A percentile compares a stretch with the other conserved stretches of the same genome.
Evolutionary conservation across 2,797 vertebrate species (phyloP).

Genomic region (Ambastaia sidthimunki): DNA sequence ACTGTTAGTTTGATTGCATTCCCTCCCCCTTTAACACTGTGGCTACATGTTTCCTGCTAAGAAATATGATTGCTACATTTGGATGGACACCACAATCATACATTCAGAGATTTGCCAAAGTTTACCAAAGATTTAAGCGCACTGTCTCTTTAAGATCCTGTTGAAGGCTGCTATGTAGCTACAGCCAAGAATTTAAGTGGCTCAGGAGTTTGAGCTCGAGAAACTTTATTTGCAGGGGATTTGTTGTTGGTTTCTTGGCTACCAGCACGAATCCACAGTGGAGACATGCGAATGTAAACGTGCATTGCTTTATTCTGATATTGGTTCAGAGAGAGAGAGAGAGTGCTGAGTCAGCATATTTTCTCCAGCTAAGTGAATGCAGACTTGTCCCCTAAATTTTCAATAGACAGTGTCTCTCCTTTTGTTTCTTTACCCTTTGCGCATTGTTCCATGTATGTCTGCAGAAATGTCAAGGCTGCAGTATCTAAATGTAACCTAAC

Average conservation of each 20-base stretch:
- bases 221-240: conserved; percentile 40
- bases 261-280: conserved; percentile 47
- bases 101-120: background rate
- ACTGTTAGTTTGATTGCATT: conserved; percentile 20
- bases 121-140: background rate
- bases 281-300: conserved; percentile 44
- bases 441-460: conserved; percentile 3
- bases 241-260: conserved; percentile 54
- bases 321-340: conserved; percentile 18
- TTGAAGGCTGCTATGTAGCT: background rate
- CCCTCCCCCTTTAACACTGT: background rate
- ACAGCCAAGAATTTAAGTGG: conserved; percentile 46
- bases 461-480: conserved; percentile 28
- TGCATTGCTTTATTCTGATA: conserved; percentile 38
- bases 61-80: background rate
- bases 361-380: background rate
- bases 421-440: background rate
- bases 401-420: background rate
- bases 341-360: conserved; percentile 30
- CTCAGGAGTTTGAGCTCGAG: conserved; percentile 46
- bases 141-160: conserved; percentile 29
- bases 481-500: conserved; percentile 11
- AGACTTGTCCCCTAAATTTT: background rate
- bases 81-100: background rate
- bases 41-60: background rate